Evolutionary conservation across 92 coral and sea anemone genomes (phyloP).

Genomic region (Zoanthus gigantus): DNA sequence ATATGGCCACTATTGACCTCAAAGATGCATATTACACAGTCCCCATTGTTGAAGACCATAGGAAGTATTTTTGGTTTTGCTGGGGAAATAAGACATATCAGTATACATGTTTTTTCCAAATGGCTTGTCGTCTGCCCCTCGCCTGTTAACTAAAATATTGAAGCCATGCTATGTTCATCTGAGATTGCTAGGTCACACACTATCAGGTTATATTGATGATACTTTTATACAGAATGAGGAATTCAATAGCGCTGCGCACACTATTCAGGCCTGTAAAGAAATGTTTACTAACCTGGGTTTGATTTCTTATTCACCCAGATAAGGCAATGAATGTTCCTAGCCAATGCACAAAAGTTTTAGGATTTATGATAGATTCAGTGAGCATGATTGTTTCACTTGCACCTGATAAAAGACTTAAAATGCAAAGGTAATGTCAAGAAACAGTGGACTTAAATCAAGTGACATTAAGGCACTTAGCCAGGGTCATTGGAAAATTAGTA

Average conservation of each 20-base stretch:
- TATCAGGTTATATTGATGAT: slow-evolving; percentile 61
- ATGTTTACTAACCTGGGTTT: slow-evolving; percentile 46
- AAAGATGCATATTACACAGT: background rate
- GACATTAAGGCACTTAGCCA: background rate
- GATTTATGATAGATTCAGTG: slow-evolving; percentile 31
- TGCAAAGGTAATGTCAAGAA: background rate
- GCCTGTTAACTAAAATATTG: background rate
- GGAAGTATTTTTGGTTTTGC: background rate
- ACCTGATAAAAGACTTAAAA: background rate
- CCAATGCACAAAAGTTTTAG: slow-evolving; percentile 58
- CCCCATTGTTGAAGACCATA: background rate
- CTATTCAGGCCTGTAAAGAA: slow-evolving; percentile 44
- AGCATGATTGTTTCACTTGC: background rate
- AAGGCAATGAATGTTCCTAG: slow-evolving; percentile 49
- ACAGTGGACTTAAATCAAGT: background rate
- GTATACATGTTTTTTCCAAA: background rate
- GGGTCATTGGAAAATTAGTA: too few relatives aligned
- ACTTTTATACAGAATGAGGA: slow-evolving; percentile 48
- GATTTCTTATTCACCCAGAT: slow-evolving; percentile 65
- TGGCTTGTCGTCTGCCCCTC: slow-evolving; percentile 41
- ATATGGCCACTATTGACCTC: background rate
- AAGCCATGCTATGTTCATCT: slow-evolving; percentile 56
- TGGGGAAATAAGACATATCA: slow-evolving; percentile 5
- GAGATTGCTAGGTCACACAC: slow-evolving; percentile 49
- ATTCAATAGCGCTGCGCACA: background rate